Evolutionary conservation across 2,113 vertebrate genomes (phyloP).

Genomic region (Campylorhamphus procurvoides): DNA sequence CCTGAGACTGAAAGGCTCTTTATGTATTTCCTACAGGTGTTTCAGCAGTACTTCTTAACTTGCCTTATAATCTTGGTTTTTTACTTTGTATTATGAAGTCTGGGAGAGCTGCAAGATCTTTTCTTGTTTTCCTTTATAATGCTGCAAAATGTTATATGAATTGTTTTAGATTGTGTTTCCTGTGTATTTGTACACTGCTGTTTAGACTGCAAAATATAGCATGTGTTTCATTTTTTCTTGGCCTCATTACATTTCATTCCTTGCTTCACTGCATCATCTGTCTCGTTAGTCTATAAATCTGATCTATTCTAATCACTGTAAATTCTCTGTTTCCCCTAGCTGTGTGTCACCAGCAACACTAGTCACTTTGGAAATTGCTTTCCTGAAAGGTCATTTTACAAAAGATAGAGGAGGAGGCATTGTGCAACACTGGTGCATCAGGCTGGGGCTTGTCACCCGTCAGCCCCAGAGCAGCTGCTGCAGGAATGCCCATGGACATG

Average conservation of each 20-base stretch:
- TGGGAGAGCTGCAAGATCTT: not conserved
- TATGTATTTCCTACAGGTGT: not conserved
- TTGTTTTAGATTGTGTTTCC: not conserved
- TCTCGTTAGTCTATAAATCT: conserved; percentile 1
- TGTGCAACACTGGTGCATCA: not conserved
- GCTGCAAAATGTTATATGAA: not conserved
- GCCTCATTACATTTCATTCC: conserved; percentile 1
- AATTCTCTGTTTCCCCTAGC: not conserved
- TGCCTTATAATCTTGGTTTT: not conserved
- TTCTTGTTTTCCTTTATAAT: not conserved
- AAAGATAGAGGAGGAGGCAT: not conserved
- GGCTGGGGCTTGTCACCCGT: not conserved
- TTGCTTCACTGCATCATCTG: not conserved
- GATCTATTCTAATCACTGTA: not conserved
- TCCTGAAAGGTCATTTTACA: not conserved
- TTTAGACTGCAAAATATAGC: not conserved
- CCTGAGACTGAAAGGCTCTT: not conserved
- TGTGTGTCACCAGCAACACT: not conserved
- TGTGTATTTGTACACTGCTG: not conserved
- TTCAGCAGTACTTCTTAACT: not conserved
- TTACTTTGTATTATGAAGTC: not conserved
- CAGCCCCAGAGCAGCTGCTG: not conserved
- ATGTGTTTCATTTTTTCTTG: not conserved
- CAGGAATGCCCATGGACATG: not conserved
- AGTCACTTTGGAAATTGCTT: not conserved